Base-by-base conservation (phyloP, 2,888 invertebrate species). In the Leptinotarsa peninsularis region DNA sequence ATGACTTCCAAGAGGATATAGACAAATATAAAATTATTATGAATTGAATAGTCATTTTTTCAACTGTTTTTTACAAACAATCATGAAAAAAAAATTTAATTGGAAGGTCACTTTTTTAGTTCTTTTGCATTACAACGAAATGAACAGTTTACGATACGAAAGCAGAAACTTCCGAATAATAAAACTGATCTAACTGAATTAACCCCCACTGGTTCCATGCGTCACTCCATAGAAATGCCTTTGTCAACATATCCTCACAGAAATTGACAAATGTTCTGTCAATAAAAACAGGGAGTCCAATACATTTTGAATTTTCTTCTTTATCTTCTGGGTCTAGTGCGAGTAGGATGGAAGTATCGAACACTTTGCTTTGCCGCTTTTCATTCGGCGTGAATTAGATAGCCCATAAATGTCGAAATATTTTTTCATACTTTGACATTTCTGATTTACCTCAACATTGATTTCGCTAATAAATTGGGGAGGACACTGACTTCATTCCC, bases 381-480 rank as follows among this genome's bases (percentile, higher is more conserved):
- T 82, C 81, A 84, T 83, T 81, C 83, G 78, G 81, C 83, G 82
- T 84, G 85, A 86, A 86, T 86, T 86, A 85, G 86, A 84, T 84
- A 84, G 84, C 82, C 86, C 84, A 86, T 86, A 86, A 86, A 86
- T 83, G 86, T 86, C 86, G 84, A 82, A 81, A 80, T 81, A 81
- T 83, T 83, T 84, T 84, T 84, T 83, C 70, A 71, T 76, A 58
- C 56, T 43, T 49, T 71, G 73, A 67, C 63, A 67, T 80, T 82
- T 80, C 84, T 85, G 86, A 86, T 87, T 87, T 84, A 85, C 85
- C 85, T 85, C 85, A 85, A 86, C 86, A 86, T 86, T 85, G 87
- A 86, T 86, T 86, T 84, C 82, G 84, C 82, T 84, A 85, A 87
- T 87, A 86, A 87, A 87, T 86, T 86, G 86, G 85, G 85, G 85